Base-by-base conservation (phyloP, 2,888 invertebrate genomes). In the Heteropelma amictum region DNA sequence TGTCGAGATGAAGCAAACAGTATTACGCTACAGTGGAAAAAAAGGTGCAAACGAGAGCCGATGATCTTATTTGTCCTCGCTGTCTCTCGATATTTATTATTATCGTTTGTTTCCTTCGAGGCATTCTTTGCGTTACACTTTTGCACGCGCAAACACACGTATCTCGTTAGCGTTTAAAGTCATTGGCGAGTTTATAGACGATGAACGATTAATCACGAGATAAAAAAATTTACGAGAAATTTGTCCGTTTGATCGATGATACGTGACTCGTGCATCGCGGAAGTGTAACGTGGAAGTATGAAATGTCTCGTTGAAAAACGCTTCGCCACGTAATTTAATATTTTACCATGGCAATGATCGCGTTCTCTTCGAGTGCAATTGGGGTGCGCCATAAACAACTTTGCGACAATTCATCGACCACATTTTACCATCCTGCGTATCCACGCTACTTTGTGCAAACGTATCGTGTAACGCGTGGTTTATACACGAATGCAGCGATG, bases 21-120 rank as follows among this genome's bases (percentile, higher is more conserved):
- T 47, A n/a, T 21, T 23, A 51, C 28, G 17, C 3, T 14, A 17
- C 3, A 40, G 10, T 8, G 19, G 19, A 56, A 58, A 40, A 61
- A 47, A 10, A 67, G 73, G 69, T 69, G 6, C 30, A 63, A 14
- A 47, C 33, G 42, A 67, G 58, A 26, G 51, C 56, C 58, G 38
- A 53, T 53, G 68, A 69, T 70, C 47, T 30, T 70, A 14, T 64
- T 74, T 70, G 64, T 53, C 40, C 51, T 47, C 53, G 33, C 47
- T n/a, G 47, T 60, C 17, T 65, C 33, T 60, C 51, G 42, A 33
- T 35, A 21, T 51, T 47, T 56, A 19, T 60, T 45, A 53, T 64
- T 58, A 45, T 65, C 26, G 14, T 56, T 35, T 56, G 3, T 53
- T 65, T 26, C 23, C 12, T 30, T 1, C n/a, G 14, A 19, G 28